Evolutionary conservation across 2,113 vertebrate species (phyloP).

Genomic region (Perca flavescens): DNA sequence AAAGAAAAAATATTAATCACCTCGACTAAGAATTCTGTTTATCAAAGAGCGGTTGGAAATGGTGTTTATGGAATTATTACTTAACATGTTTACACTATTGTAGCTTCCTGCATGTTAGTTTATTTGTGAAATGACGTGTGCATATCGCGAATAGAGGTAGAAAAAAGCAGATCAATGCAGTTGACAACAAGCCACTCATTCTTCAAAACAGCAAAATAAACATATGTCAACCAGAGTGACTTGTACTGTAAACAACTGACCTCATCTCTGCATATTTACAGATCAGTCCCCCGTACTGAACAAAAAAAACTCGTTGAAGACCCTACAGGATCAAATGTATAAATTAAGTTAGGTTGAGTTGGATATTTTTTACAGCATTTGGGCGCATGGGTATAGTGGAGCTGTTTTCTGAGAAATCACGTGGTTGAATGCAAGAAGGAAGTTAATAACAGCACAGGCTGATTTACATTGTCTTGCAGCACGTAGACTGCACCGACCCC

Average conservation of each 20-base stretch:
- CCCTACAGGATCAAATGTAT: neutral
- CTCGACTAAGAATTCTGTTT: neutral
- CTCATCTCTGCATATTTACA: neutral
- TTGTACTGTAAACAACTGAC: neutral
- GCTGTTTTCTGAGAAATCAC: conserved; percentile 70
- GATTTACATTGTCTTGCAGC: neutral
- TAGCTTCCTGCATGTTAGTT: neutral
- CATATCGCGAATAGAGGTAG: neutral
- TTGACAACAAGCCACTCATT: neutral
- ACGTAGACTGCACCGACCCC: conserved; percentile 13
- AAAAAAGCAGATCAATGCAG: neutral
- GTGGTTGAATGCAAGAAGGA: conserved; percentile 55
- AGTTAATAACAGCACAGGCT: conserved; percentile 25
- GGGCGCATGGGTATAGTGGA: conserved; percentile 23
- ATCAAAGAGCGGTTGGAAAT: neutral
- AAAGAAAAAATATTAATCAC: neutral
- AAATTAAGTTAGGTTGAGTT: neutral
- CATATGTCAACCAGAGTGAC: neutral
- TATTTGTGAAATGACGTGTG: neutral
- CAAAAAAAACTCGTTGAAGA: neutral
- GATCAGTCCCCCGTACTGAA: neutral
- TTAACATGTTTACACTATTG: neutral
- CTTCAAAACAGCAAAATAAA: neutral
- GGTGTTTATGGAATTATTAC: no score
- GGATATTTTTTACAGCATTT: conserved; percentile 42